Base-by-base conservation (phyloP, 2,797 vertebrate species). In the Tauraco hartlaubi region DNA sequence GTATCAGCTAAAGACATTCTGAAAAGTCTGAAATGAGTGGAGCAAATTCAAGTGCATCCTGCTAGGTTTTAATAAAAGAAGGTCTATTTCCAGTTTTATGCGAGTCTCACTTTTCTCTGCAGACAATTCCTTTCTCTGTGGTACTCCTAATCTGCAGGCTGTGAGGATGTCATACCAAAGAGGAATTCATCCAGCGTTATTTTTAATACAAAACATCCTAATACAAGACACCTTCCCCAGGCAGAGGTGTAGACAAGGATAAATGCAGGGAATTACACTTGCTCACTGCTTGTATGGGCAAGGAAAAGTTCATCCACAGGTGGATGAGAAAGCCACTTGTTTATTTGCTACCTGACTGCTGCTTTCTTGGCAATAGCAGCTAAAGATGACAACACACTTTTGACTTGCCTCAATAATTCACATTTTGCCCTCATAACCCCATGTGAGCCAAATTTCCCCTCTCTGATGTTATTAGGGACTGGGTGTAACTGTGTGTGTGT, bases 401-500 rank as follows among this genome's bases (percentile, higher is more conserved):
- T 54, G 9, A 54, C 0, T 0, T 5, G 9, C 6, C 43, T 90
- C 35, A 82, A 0, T 69, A 69, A 51, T 23, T 43, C 61, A 11
- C 5, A 12, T 7, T 88, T 73, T 79, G 15, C 16, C 61, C 51
- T 15, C 23, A 10, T 12, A 51, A 55, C 1, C 23, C 18, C 18
- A 58, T 2, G 22, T 1, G 9, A 76, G 12, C 2, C 72, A 54
- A 64, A 46, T 37, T 26, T 64, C 9, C 11, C 15, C 11, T 72
- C 58, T 39, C 28, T 72, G 49, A 5, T 17, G 12, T 23, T 67
- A 1, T 9, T 80, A 46, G 26, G 20, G 33, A 5, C 11, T 39
- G 21, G 2, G 4, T 11, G 6, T 37, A 44, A 51, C 15, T 0
- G 10, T 0, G 7, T 10, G 44, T 5, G 12, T 10, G 44, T 5